These are phyloP conservation scores for Apodemia zela DNA, from an alignment of 2,888 invertebrate genomes.

Conservation along the genomic window DNA sequence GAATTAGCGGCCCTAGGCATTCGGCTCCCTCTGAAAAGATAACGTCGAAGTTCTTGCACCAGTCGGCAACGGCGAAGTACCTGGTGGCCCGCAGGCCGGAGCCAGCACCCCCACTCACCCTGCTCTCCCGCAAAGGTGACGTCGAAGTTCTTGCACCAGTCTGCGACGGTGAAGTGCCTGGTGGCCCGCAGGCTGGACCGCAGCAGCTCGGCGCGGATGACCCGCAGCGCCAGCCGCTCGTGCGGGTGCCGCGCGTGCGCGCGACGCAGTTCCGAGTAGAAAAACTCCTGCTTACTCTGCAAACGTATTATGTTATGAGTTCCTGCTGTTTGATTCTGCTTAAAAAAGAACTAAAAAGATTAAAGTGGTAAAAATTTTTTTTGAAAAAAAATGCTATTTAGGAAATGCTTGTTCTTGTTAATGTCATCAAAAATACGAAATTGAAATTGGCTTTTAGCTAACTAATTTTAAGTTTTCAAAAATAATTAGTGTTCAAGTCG, in stretches of 20 bases:
- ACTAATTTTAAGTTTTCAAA: too few relatives aligned
- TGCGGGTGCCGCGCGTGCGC: constrained; percentile 93
- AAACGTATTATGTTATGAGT: neutral
- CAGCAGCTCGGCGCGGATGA: constrained; percentile 89
- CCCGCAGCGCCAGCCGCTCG: constrained; percentile 90
- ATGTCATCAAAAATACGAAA: too few relatives aligned
- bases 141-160: constrained; percentile 97
- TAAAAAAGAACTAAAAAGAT: too few relatives aligned
- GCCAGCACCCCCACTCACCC: constrained; percentile 82
- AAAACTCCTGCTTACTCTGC: constrained; percentile 87
- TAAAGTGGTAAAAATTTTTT: too few relatives aligned
- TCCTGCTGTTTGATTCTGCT: too few relatives aligned
- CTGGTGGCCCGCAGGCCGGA: too few relatives aligned
- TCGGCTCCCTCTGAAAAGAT: constrained; percentile 96
- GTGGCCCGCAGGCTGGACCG: constrained; percentile 93
- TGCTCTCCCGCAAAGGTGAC: constrained; percentile 96
- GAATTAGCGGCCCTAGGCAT: constrained; percentile 51
- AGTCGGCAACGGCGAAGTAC: constrained; percentile 80
- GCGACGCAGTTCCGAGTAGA: constrained; percentile 90
- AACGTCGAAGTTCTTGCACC: constrained; percentile 97
- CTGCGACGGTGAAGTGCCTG: constrained; percentile 90
- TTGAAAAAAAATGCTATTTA: too few relatives aligned
- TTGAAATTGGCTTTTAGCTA: too few relatives aligned
- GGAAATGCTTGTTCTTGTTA: too few relatives aligned
- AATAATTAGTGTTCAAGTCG: too few relatives aligned